A percentile compares a stretch with the other conserved stretches of the same genome.
These are phyloP conservation scores for Hylyphantes graminicola DNA, from an alignment of 1,140 invertebrate species.

Conservation along the genomic window DNA sequence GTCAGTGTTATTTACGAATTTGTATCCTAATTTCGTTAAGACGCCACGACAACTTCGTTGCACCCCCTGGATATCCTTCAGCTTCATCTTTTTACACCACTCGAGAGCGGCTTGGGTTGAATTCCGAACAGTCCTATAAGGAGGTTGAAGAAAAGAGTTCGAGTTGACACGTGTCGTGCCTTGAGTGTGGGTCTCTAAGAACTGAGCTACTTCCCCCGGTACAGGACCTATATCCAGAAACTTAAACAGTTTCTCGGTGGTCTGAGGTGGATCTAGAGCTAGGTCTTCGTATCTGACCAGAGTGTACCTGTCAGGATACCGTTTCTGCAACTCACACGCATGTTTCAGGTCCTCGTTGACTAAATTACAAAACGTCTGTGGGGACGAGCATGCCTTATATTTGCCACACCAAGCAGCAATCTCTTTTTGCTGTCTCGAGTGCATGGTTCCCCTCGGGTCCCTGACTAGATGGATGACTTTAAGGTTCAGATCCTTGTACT, in stretches of 20 bases:
- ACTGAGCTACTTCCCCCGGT: slow-evolving; percentile 45
- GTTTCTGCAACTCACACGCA: slow-evolving; percentile 43
- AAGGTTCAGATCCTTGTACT: slow-evolving; percentile 56
- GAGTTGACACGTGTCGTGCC: slow-evolving; percentile 24
- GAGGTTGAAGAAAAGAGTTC: slow-evolving; percentile 47
- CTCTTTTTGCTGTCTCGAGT: slow-evolving; percentile 56
- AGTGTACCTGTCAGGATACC: slow-evolving; percentile 39
- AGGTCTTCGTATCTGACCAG: slow-evolving; percentile 61
- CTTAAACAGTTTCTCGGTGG: slow-evolving; percentile 54
- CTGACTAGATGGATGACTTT: slow-evolving; percentile 62
- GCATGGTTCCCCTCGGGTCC: slow-evolving; percentile 62
- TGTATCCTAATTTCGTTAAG: slow-evolving; percentile 58
- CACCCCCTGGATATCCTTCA: slow-evolving; percentile 52
- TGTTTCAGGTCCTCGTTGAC: slow-evolving; percentile 44
- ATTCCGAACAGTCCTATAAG: slow-evolving; percentile 62
- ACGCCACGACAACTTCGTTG: slow-evolving; percentile 54
- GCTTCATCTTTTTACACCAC: slow-evolving; percentile 52
- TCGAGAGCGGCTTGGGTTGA: slow-evolving; percentile 54
- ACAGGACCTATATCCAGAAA: slow-evolving; percentile 57
- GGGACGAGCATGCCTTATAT: slow-evolving; percentile 53
- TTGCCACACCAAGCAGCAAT: slow-evolving; percentile 59
- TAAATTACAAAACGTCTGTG: slow-evolving; percentile 39
- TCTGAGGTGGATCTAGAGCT: slow-evolving; percentile 51
- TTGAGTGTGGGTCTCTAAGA: slow-evolving; percentile 58
- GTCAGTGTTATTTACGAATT: slow-evolving; percentile 52